Conservation (phyloP, 2,888 invertebrate genomes). For the Tuta absoluta region DNA sequence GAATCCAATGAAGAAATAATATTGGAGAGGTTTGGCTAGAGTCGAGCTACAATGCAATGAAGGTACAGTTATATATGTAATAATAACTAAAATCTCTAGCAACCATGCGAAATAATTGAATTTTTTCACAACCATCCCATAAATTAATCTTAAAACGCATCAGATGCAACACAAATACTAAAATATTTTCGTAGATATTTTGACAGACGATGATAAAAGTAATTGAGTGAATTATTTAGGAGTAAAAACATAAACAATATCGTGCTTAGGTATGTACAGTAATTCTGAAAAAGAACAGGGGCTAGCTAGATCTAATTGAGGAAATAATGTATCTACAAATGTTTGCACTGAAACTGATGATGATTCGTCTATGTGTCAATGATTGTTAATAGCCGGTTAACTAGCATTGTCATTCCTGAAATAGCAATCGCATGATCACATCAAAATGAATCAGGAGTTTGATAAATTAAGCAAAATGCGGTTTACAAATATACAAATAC, state of each 20-base stretch:
- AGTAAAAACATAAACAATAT: constrained; percentile 13
- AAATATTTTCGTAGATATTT: background rate
- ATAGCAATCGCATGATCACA: constrained; percentile 34
- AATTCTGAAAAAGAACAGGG: constrained; percentile 32
- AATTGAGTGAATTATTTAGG: background rate
- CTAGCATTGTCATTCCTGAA: constrained; percentile 38
- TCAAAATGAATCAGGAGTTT: constrained; percentile 37
- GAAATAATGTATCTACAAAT: constrained; percentile 49
- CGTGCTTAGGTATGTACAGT: constrained; percentile 41
- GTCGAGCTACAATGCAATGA: constrained; percentile 26
- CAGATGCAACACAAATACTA: constrained; percentile 32
- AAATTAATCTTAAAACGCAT: background rate
- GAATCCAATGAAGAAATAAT: constrained; percentile 59
- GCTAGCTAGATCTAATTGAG: constrained; percentile 61
- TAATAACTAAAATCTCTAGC: constrained; percentile 35
- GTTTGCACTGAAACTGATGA: constrained; percentile 32
- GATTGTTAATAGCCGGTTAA: constrained; percentile 33
- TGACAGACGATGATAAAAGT: background rate
- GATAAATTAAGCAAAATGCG: background rate
- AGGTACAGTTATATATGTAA: constrained; percentile 14
- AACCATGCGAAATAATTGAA: constrained; percentile 42
- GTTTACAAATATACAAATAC: constrained; percentile 14
- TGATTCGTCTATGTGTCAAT: constrained; percentile 33
- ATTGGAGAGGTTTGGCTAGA: constrained; percentile 60
- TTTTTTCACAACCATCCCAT: constrained; percentile 17